Evolutionary conservation across 2,113 vertebrate genomes (phyloP), one percentile per base, ranked within the genome.

Genomic region (Cephalopholis sonnerati): DNA sequence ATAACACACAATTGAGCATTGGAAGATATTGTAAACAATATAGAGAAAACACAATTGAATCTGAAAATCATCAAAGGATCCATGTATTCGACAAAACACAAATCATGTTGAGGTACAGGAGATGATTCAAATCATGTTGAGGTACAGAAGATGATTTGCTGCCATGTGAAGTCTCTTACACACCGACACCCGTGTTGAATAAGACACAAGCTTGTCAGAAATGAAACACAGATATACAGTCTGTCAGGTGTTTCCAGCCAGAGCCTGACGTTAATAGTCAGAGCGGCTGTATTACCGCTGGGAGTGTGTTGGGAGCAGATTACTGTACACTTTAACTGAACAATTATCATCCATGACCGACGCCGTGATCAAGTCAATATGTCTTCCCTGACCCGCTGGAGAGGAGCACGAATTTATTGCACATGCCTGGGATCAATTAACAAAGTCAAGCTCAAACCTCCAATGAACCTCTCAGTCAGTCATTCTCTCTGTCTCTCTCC

Each of bases 261-360:
- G 59, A 46, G 55, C n/a, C 41, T 44, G 73, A 41, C 29, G 27
- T n/a, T 50, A 51, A 68, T 3, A 4, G 62, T 80, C 22, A 0
- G 54, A 11, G 20, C 7, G 24, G 44, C 20, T 66, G 61, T 67
- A 6, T 63, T 81, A 66, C 72, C 44, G 32, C 51, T 55, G 53
- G 75, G 71, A 90, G 79, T 44, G 41, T 44, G 41, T 44, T 44
- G 41, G 41, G 41, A 44, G 41, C 85, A 89, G 81, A 92, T 94
- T 86, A 89, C 46, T 83, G 65, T 58, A 68, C 89, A 84, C 68
- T 86, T 91, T 87, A 92, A 91, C 88, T 82, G 41, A 89, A 82
- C 88, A 90, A 92, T 93, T 93, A 93, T 89, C 90, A 86, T 89
- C 87, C 90, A 89, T 94, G 89, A 91, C 90, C 77, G 88, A 87